phyloP scores from a whole-genome alignment of 2,888 invertebrate genomes.

The Drosophila lacicola region DNA sequence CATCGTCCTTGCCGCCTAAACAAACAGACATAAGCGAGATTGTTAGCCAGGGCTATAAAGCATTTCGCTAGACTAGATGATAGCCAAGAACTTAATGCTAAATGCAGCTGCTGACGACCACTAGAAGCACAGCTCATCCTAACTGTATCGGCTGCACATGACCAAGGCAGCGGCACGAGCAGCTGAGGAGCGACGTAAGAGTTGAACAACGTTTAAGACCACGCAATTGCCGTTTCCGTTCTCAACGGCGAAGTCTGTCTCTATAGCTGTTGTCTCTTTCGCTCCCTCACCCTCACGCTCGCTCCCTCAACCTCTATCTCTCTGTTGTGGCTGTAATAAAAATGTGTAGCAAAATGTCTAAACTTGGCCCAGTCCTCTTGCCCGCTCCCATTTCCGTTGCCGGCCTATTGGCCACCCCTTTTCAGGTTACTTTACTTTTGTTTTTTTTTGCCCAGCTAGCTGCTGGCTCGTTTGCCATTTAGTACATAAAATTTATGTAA shows the following conservation, averaged over 20 bases:
- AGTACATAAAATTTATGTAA: constrained; percentile 71
- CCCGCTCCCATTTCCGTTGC: constrained; percentile 2
- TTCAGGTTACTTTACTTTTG: constrained; percentile 3
- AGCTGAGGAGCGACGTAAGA: too few relatives aligned
- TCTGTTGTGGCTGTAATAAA: constrained; percentile 43
- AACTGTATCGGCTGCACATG: constrained; percentile 4
- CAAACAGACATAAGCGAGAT: not conserved
- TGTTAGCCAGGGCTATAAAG: not conserved
- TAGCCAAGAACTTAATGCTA: constrained; percentile 11
- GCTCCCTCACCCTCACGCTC: not conserved
- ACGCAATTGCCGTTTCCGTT: constrained; percentile 70
- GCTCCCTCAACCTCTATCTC: not conserved
- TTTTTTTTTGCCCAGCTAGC: constrained; percentile 5
- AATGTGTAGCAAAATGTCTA: constrained; percentile 60
- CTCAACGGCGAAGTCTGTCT: constrained; percentile 22
- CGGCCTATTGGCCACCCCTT: constrained; percentile 25
- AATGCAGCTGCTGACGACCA: not conserved
- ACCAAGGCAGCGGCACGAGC: too few relatives aligned
- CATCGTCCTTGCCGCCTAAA: constrained; percentile 93
- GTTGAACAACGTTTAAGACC: constrained; percentile 56
- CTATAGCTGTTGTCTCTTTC: constrained; percentile 1
- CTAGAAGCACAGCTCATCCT: not conserved
- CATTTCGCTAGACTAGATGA: not conserved
- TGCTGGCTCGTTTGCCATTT: constrained; percentile 37
- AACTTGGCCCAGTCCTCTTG: constrained; percentile 45